A percentile compares a stretch with the other conserved stretches of the same genome.
These are phyloP conservation scores for Parnassius apollo DNA, from an alignment of 2,888 invertebrate species.

Conservation along the genomic window DNA sequence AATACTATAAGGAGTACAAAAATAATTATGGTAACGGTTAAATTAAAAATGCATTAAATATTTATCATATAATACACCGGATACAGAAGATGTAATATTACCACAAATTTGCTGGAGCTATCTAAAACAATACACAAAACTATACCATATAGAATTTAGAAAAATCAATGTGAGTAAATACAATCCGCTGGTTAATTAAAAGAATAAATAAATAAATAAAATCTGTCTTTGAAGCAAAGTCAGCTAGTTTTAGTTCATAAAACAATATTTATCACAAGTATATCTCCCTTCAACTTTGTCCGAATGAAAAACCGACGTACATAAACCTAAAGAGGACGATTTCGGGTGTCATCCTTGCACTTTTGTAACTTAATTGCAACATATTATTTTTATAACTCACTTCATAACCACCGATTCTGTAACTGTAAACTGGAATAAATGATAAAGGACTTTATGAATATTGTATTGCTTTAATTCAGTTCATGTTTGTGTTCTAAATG, in stretches of 20 bases:
- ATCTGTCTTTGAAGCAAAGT: too few relatives aligned
- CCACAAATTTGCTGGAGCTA: too few relatives aligned
- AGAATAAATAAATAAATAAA: too few relatives aligned
- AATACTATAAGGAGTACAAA: too few relatives aligned
- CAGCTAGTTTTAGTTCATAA: not conserved
- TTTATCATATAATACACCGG: too few relatives aligned
- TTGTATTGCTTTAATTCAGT: constrained; percentile 27
- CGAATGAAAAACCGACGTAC: constrained; percentile 25
- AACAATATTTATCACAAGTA: constrained; percentile 10
- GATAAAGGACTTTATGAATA: constrained; percentile 41
- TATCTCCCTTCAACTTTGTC: constrained; percentile 35
- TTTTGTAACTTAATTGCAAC: constrained; percentile 53
- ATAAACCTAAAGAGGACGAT: constrained; percentile 51
- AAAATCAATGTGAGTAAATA: too few relatives aligned
- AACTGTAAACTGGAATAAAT: constrained; percentile 52
- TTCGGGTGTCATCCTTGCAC: constrained; percentile 50
- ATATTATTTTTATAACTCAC: constrained; percentile 51
- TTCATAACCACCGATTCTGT: constrained; percentile 48
- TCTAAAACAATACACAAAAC: too few relatives aligned
- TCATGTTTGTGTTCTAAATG: constrained; percentile 27
- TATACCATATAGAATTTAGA: too few relatives aligned
- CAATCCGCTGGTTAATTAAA: too few relatives aligned
- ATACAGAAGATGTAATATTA: too few relatives aligned
- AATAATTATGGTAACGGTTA: too few relatives aligned
- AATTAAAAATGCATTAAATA: too few relatives aligned